Base-by-base conservation (phyloP, 2,113 vertebrate genomes). In the Myrmophylax atrothorax region DNA sequence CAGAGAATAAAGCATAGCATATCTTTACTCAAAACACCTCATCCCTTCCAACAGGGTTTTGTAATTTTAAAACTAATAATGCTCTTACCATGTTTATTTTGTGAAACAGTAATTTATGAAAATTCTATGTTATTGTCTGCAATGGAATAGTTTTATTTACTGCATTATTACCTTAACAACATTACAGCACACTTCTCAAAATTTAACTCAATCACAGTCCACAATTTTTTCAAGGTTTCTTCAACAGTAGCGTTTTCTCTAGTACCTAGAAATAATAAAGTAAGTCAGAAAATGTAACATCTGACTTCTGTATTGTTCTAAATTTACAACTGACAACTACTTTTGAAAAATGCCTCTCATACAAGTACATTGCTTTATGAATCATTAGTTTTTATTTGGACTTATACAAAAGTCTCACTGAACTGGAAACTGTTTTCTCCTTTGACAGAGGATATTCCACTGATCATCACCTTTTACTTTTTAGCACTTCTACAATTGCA, bases 111-210 rank as follows among this genome's bases (percentile, higher is more conserved):
- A 70, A 68, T 74, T 85, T 73, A 50, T 59, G 25, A 3, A 9
- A 88, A 58, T 15, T 75, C 52, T 60, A 38, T 47, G 49, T 25
- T 64, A 89, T 8, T 55, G 29, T 12, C 16, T 75, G 6, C 6
- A 67, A 68, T 31, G 47, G 53, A 81, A 81, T 44, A 69, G 12
- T 31, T 37, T 24, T 22, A 46, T 42, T 60, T 42, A 40, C 28
- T 87, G 26, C 24, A 66, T 49, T 13, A 95, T 98, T 98, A 99
- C 99, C 99, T 98, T 90, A 99, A 94, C 74, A 99, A 93, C 17
- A 72, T 92, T 91, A 97, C 18, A 22, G 98, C 98, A 93, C 97
- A 97, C 68, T 98, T 97, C 78, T 99, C 98, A 91, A 97, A 69
- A 97, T 99, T 98, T 25, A 95, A 58, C 89, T 99, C 98, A 80